A percentile compares a stretch with the other conserved stretches of the same genome.
phyloP scores from a whole-genome alignment of 2,888 invertebrate species.

The Coelinius sp. region DNA sequence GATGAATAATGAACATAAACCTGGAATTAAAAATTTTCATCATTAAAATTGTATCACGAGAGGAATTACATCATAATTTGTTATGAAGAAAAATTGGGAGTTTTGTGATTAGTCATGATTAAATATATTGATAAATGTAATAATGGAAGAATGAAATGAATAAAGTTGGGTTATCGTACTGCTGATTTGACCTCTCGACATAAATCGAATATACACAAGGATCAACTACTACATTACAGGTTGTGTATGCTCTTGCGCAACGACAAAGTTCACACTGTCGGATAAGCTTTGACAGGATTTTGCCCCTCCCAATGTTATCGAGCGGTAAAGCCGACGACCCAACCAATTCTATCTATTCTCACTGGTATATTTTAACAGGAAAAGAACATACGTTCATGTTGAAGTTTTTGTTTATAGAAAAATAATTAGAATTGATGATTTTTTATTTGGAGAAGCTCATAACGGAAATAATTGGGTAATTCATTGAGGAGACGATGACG shows the following conservation, averaged over 20 bases:
- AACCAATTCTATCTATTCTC: neutral
- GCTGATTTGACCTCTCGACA: neutral
- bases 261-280: conserved; percentile 6
- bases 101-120: too few species aligned
- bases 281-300: neutral
- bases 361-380: neutral
- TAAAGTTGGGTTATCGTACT: neutral
- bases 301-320: conserved; percentile 5
- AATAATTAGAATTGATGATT: too few species aligned
- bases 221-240: neutral
- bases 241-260: neutral
- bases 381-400: neutral
- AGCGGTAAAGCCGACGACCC: neutral
- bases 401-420: neutral
- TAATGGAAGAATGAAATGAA: neutral
- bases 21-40: neutral
- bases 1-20: neutral
- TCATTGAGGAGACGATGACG: too few species aligned
- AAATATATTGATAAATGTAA: too few species aligned
- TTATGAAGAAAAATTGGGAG: neutral
- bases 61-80: neutral
- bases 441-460: too few species aligned
- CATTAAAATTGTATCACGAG: neutral
- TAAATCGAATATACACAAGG: neutral
- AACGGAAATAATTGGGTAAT: too few species aligned